Conservation (phyloP, 2,797 vertebrate species). For the Neosalanx taihuensis region DNA sequence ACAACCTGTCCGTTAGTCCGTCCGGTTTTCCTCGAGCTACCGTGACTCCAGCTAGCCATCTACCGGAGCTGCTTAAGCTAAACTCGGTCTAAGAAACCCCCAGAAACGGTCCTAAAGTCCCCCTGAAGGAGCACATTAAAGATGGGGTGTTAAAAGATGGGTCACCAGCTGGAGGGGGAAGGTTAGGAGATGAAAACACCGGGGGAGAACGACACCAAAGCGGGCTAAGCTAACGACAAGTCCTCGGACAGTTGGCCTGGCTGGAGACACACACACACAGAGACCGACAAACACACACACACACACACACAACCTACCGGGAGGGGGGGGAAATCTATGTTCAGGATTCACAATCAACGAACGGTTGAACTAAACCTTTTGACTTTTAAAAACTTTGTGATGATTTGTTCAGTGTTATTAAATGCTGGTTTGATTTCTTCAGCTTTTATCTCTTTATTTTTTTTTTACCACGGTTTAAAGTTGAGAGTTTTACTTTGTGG, state of each 20-base stretch:
- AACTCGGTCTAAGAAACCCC: too few relatives aligned
- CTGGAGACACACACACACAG: slow-evolving; percentile 48
- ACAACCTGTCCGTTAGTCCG: slow-evolving; percentile 68
- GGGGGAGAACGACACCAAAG: slow-evolving; percentile 58
- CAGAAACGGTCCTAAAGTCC: too few relatives aligned
- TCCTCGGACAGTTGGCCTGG: slow-evolving; percentile 53
- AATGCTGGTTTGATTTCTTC: neutral
- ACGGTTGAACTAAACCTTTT: slow-evolving; percentile 35
- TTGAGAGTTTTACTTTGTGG: slow-evolving; percentile 17
- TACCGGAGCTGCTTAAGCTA: neutral
- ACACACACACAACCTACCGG: slow-evolving; percentile 27
- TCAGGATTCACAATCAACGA: slow-evolving; percentile 47
- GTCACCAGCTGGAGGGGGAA: too few relatives aligned
- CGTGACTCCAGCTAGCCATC: slow-evolving; percentile 50
- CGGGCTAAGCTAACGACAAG: slow-evolving; percentile 53
- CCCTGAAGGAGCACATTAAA: too few relatives aligned
- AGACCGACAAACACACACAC: slow-evolving; percentile 36
- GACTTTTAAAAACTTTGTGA: neutral
- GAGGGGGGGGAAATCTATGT: too few relatives aligned
- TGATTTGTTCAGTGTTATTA: neutral
- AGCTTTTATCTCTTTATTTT: too few relatives aligned
- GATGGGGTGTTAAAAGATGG: too few relatives aligned
- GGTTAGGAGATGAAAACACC: too few relatives aligned
- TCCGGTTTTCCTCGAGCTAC: slow-evolving; percentile 41
- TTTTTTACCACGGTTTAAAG: slow-evolving; percentile 23